Evolutionary conservation across 1,140 invertebrate species (phyloP), one percentile per base, ranked within the genome.

Genomic region (Drosophila bocki): DNA sequence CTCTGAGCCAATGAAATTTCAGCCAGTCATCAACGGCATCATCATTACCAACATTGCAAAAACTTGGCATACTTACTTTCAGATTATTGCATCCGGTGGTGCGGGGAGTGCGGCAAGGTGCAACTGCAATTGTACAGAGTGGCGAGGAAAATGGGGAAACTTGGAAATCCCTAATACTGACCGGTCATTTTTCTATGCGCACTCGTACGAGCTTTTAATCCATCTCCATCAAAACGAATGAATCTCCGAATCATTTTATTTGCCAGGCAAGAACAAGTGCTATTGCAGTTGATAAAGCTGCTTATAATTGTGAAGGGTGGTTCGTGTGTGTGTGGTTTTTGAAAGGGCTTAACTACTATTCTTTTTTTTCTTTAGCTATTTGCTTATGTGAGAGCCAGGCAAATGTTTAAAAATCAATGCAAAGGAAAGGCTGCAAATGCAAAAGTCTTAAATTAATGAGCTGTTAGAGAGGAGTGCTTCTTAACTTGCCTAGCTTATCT

Each of bases 161-260:
- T 51, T 42, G 37, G 39, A 71, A 60, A 51, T 72, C 70, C 68
- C 54, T 51, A 72, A 74, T 72, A 26, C 70, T 72, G 54, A 32
- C 45, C 54, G 67, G 70, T 60, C 54, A 72, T 72, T 74, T 74
- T 71, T 60, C 70, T 42, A 72, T 72, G 67, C 68, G 56, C 70
- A 72, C 68, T 72, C 54, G 68, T 37, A 45, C 39, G 57, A 56
- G 67, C 68, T 60, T 72, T 74, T 74, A 74, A 74, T 74, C 70
- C 70, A 72, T 74, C 70, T 74, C 70, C 70, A 74, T 74, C 70
- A 59, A 59, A 72, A 51, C 70, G 68, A 74, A 74, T 74, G 67
- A 51, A 74, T 74, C 70, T 74, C 68, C 54, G 39, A 60, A 72
- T 74, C 67, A 74, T 72, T 59, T 74, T 72, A 74, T 74, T 72